phyloP scores from a whole-genome alignment of 1,140 invertebrate species.

The Nilaparvata lugens region DNA sequence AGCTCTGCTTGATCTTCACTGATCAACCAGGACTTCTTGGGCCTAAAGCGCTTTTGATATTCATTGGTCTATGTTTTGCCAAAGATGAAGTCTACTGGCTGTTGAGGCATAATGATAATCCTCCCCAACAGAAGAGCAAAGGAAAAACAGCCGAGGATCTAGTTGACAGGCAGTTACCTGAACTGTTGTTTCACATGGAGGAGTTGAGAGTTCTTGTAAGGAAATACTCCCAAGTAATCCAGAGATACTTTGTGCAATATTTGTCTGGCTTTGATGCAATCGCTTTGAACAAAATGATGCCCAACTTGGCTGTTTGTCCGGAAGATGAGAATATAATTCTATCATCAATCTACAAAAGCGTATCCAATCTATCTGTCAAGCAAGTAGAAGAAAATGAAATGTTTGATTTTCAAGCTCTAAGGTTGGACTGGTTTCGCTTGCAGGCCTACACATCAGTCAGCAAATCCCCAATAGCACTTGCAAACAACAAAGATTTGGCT shows the following conservation, averaged over 20 bases:
- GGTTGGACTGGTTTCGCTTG: slow-evolving; percentile 94
- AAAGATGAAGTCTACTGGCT: slow-evolving; percentile 97
- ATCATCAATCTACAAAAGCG: slow-evolving; percentile 84
- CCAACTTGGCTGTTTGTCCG: slow-evolving; percentile 72
- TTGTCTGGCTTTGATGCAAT: slow-evolving; percentile 92
- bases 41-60: slow-evolving; percentile 92
- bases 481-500: slow-evolving; percentile 80
- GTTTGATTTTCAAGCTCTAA: slow-evolving; percentile 90
- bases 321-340: slow-evolving; percentile 94
- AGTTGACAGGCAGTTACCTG: slow-evolving; percentile 89
- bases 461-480: slow-evolving; percentile 71
- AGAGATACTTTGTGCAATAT: slow-evolving; percentile 97
- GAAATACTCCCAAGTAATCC: slow-evolving; percentile 95
- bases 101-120: slow-evolving; percentile 91
- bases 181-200: slow-evolving; percentile 96
- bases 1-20: slow-evolving; percentile 88
- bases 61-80: slow-evolving; percentile 90
- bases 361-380: slow-evolving; percentile 80
- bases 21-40: slow-evolving; percentile 97
- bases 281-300: slow-evolving; percentile 83
- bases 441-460: slow-evolving; percentile 88
- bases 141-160: slow-evolving; percentile 80
- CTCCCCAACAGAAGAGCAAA: slow-evolving; percentile 75
- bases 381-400: slow-evolving; percentile 88
- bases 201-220: slow-evolving; percentile 86